phyloP scores from a whole-genome alignment of 1,140 invertebrate species.

The Macrobrachium rosenbergii region DNA sequence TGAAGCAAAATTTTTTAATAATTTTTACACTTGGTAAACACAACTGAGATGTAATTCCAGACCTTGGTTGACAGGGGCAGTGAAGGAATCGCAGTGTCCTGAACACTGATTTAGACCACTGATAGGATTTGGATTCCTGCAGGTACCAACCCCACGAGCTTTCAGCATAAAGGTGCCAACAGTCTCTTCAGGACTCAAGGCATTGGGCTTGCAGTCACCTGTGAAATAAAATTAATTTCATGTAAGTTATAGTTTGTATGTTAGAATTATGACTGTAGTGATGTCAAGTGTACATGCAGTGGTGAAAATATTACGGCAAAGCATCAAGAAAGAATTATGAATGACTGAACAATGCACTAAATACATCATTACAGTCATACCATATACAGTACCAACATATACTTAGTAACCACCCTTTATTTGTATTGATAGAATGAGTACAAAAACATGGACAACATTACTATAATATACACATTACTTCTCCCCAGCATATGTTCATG shows the following conservation, averaged over 20 bases:
- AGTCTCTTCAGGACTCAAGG: slow-evolving; percentile 65
- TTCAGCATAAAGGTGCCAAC: slow-evolving; percentile 65
- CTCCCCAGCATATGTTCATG: no score
- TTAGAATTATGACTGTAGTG: not conserved
- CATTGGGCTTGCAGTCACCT: slow-evolving; percentile 66
- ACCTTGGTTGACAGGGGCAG: slow-evolving; percentile 65
- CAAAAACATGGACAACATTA: no score
- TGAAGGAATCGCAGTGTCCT: slow-evolving; percentile 67
- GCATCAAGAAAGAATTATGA: no score
- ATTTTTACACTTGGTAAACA: not conserved
- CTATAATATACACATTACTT: no score
- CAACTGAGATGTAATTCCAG: slow-evolving; percentile 7
- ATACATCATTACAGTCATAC: no score
- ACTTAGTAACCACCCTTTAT: no score
- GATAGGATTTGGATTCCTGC: slow-evolving; percentile 66
- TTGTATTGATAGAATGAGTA: no score
- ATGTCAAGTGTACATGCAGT: not conserved
- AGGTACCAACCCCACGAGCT: slow-evolving; percentile 64
- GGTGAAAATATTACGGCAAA: no score
- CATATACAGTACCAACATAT: no score
- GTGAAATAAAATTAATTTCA: not conserved
- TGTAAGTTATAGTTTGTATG: no score
- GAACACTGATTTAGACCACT: slow-evolving; percentile 66
- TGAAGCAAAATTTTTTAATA: not conserved
- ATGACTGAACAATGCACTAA: no score